A percentile compares a stretch with the other conserved stretches of the same genome.
phyloP scores from a whole-genome alignment of 2,888 invertebrate genomes.

The Metellina segmentata region DNA sequence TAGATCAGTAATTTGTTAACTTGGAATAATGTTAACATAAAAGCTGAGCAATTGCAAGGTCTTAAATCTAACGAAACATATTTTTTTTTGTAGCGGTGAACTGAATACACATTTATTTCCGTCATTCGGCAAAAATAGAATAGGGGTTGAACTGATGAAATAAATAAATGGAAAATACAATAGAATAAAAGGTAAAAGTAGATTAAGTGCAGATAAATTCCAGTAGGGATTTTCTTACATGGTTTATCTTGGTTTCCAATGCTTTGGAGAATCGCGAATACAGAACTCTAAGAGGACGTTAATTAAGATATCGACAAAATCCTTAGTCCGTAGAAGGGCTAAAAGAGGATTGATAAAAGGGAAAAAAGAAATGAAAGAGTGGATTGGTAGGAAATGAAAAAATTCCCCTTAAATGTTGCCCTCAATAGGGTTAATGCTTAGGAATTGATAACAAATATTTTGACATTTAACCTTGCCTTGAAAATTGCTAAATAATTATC shows the following conservation, averaged over 20 bases:
- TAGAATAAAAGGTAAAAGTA: not conserved
- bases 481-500: too few relatives aligned
- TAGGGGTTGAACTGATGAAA: not conserved
- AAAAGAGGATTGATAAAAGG: too few relatives aligned
- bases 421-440: too few relatives aligned
- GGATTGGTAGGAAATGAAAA: too few relatives aligned
- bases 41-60: too few relatives aligned
- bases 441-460: too few relatives aligned
- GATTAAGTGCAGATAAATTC: not conserved
- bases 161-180: not conserved
- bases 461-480: too few relatives aligned
- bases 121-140: not conserved
- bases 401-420: too few relatives aligned
- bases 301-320: not conserved
- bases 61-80: not conserved
- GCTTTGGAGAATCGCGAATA: not conserved
- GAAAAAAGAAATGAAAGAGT: too few relatives aligned
- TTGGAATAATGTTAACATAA: too few relatives aligned
- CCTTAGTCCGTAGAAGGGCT: not conserved
- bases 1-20: too few relatives aligned
- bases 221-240: not conserved
- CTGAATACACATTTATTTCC: not conserved
- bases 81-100: not conserved
- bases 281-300: not conserved
- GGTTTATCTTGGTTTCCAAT: slow-evolving; percentile 1